Conservation (phyloP, 2,113 vertebrate genomes). For the Oxygymnocypris stewartii region DNA sequence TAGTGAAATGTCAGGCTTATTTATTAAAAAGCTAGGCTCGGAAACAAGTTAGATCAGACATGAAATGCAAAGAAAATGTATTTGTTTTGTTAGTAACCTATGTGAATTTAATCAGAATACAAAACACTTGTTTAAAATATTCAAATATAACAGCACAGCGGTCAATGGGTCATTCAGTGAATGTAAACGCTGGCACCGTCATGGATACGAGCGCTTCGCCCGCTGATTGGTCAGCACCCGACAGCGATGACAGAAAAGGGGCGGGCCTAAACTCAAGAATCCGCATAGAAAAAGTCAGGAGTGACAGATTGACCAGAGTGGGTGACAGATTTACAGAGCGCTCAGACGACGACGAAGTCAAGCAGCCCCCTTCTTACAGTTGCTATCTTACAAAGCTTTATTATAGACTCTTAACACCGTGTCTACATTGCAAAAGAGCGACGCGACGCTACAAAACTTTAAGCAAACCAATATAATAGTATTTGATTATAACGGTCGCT, state of each 20-base stretch:
- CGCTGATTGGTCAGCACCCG: conserved; percentile 57
- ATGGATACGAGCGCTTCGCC: conserved; percentile 35
- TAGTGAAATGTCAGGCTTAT: background rate
- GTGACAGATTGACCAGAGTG: conserved; percentile 53
- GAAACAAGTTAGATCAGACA: background rate
- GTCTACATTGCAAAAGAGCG: background rate
- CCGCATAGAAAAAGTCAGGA: conserved; percentile 69
- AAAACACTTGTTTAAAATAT: background rate
- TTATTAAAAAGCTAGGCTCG: background rate
- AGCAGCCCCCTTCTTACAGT: background rate
- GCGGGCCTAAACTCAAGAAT: conserved; percentile 62
- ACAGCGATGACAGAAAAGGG: conserved; percentile 59
- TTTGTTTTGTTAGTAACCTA: background rate
- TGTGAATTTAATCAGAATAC: background rate
- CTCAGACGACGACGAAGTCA: conserved; percentile 44
- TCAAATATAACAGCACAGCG: conserved; percentile 32
- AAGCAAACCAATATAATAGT: background rate
- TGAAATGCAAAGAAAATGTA: background rate
- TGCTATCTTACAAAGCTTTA: conserved; percentile 41
- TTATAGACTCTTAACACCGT: background rate
- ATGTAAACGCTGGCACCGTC: conserved; percentile 20
- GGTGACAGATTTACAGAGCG: conserved; percentile 40
- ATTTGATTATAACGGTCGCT: background rate
- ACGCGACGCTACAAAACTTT: background rate
- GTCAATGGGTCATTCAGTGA: conserved; percentile 41